Conservation (phyloP, 2,797 vertebrate genomes). For the Oreochromis grahami region DNA sequence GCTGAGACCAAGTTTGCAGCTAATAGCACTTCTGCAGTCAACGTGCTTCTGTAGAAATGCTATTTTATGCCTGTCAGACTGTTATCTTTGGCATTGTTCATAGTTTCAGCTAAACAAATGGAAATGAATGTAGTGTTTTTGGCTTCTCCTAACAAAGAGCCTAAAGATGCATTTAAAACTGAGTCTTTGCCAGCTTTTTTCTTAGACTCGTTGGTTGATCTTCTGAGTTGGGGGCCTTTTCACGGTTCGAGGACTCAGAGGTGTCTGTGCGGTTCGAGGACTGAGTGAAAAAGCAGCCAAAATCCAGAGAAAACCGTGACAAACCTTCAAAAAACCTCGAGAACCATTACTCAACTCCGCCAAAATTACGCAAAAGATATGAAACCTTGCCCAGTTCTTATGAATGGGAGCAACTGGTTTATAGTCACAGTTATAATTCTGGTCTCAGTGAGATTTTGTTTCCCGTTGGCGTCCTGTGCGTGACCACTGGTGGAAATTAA, state of each 20-base stretch:
- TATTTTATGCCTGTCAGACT: neutral
- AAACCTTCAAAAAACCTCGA: neutral
- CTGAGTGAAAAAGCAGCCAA: neutral
- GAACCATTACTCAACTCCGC: neutral
- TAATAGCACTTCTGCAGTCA: neutral
- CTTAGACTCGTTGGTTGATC: neutral
- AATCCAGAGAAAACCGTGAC: neutral
- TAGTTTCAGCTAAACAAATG: neutral
- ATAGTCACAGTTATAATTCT: rapidly evolving
- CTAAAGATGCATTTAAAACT: neutral
- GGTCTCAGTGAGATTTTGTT: neutral
- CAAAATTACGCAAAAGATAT: neutral
- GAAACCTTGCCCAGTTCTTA: rapidly evolving
- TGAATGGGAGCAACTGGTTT: neutral
- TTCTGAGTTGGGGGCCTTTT: neutral
- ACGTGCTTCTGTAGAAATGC: neutral
- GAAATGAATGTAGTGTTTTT: neutral
- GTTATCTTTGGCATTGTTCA: neutral
- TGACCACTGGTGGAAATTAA: neutral
- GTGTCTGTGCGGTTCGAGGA: neutral
- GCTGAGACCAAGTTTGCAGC: neutral
- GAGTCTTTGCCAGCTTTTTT: neutral
- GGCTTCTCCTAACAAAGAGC: neutral
- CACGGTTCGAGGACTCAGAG: neutral
- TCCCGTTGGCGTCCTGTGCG: neutral